Conservation (phyloP, 2,797 vertebrate species). For the Helicolenus hilgendorfi region DNA sequence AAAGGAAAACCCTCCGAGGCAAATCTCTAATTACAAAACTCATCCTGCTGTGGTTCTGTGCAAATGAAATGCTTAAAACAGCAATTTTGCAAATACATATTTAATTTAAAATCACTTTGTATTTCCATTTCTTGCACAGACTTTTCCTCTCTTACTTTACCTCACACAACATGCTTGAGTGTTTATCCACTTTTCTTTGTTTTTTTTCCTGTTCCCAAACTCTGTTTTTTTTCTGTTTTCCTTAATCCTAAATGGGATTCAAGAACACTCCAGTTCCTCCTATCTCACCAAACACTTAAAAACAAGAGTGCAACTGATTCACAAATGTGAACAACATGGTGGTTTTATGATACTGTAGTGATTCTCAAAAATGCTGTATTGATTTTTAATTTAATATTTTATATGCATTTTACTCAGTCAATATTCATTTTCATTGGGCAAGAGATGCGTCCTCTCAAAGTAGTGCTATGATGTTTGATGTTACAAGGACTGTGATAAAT, state of each 20-base stretch:
- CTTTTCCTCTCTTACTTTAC: neutral
- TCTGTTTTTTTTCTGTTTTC: neutral
- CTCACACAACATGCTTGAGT: neutral
- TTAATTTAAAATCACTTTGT: constrained; percentile 50
- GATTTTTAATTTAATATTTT: too few species aligned
- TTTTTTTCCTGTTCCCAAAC: neutral
- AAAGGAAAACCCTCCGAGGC: neutral
- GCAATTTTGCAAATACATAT: constrained; percentile 41
- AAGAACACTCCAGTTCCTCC: neutral
- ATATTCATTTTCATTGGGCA: too few species aligned
- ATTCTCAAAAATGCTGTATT: rapidly evolving
- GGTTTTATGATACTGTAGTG: too few species aligned
- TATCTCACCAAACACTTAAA: neutral
- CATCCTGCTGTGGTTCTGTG: constrained; percentile 18
- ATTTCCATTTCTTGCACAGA: constrained; percentile 25
- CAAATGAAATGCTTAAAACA: constrained; percentile 43
- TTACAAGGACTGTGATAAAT: too few species aligned
- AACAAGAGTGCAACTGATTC: neutral
- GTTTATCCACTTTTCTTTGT: neutral
- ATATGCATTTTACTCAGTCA: too few species aligned
- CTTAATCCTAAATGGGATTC: neutral
- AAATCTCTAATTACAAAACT: constrained; percentile 33
- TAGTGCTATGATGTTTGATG: too few species aligned
- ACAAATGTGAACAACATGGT: neutral
- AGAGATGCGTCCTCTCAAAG: too few species aligned